Conservation (phyloP, 2,113 vertebrate species). For the Acinonyx jubatus region DNA sequence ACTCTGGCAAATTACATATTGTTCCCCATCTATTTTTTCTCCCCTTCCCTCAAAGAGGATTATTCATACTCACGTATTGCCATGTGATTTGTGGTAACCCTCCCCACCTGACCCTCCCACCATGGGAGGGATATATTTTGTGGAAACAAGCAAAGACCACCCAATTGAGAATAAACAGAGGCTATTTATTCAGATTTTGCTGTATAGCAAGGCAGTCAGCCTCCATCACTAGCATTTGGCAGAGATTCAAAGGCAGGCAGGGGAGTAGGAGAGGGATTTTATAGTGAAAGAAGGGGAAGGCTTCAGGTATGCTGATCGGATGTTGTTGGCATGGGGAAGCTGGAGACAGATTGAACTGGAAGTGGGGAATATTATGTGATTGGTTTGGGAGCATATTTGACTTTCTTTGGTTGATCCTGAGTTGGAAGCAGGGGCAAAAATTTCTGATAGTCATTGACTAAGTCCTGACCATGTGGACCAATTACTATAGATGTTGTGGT, state of each 20-base stretch:
- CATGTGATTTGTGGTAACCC: neutral
- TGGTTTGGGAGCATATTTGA: constrained; percentile 33
- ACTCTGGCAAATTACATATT: neutral
- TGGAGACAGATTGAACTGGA: neutral
- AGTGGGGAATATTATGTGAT: neutral
- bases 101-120: neutral
- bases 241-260: constrained; percentile 24
- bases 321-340: neutral
- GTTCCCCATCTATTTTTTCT: neutral
- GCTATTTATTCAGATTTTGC: constrained; percentile 27
- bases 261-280: neutral
- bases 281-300: neutral
- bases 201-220: neutral
- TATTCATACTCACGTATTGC: neutral
- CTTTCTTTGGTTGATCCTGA: constrained; percentile 40
- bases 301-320: neutral
- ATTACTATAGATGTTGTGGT: constrained; percentile 1
- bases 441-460: neutral
- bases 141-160: constrained; percentile 50
- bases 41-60: neutral
- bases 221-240: constrained; percentile 33
- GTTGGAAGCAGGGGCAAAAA: constrained; percentile 21
- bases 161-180: constrained; percentile 49
- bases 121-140: neutral
- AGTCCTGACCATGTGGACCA: neutral